These are phyloP conservation scores for Apeira syringaria DNA, from an alignment of 2,888 invertebrate species.

Conservation along the genomic window DNA sequence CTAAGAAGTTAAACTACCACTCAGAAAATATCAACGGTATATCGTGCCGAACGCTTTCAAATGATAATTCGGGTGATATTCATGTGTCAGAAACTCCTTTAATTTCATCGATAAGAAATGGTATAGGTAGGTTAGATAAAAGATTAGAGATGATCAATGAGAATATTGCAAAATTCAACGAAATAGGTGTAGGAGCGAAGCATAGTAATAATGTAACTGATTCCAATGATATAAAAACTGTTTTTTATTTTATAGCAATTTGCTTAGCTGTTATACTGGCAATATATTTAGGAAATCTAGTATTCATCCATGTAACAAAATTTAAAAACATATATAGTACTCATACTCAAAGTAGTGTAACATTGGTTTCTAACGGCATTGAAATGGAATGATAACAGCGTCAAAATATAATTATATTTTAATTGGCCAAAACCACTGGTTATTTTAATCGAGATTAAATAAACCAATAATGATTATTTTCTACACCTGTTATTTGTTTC, in stretches of 20 bases:
- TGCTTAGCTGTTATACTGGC: constrained; percentile 20
- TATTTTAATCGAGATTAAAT: too few species aligned
- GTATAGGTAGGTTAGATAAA: constrained; percentile 16
- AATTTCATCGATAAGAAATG: constrained; percentile 19
- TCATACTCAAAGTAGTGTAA: not conserved
- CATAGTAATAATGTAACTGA: constrained; percentile 3
- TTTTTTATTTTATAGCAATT: constrained; percentile 26
- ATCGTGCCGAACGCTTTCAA: constrained; percentile 18
- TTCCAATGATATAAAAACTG: constrained; percentile 2
- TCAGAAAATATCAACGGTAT: constrained; percentile 32
- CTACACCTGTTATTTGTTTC: too few species aligned
- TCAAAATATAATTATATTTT: too few species aligned
- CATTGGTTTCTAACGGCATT: constrained; percentile 2
- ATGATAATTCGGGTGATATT: constrained; percentile 2
- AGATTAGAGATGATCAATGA: constrained; percentile 13
- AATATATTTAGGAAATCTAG: constrained; percentile 17
- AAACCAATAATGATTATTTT: too few species aligned
- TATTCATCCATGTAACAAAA: constrained; percentile 6
- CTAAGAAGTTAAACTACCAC: constrained; percentile 17
- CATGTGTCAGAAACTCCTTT: constrained; percentile 14
- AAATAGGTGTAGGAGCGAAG: constrained; percentile 4
- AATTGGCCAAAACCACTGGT: too few species aligned
- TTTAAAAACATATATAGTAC: not conserved
- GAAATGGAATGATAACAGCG: constrained; percentile 15
- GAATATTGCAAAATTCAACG: constrained; percentile 7